Evolutionary conservation across 2,797 vertebrate genomes (phyloP).

Genomic region (Glyptemys insculpta): DNA sequence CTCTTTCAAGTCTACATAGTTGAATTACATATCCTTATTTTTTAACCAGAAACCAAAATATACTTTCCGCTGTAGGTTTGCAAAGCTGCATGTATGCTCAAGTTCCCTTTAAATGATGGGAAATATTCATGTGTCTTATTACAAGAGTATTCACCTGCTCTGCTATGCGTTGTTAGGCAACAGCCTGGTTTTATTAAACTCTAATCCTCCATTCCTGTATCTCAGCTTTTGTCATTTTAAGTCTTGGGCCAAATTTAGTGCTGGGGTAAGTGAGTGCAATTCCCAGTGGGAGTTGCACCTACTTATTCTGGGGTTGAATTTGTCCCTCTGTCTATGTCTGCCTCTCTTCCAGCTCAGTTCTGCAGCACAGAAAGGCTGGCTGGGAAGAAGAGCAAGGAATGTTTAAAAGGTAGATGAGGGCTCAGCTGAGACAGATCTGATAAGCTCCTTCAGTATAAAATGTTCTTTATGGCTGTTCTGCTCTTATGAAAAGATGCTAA

Average conservation of each 20-base stretch:
- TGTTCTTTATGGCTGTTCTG: not conserved
- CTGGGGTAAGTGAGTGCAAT: not conserved
- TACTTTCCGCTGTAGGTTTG: not conserved
- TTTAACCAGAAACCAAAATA: not conserved
- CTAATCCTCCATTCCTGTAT: not conserved
- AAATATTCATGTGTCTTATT: not conserved
- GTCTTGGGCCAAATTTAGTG: conserved; percentile 9
- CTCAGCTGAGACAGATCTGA: not conserved
- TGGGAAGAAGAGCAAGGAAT: not conserved
- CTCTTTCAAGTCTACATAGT: not conserved
- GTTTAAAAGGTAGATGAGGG: fast-evolving
- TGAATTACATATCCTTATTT: not conserved
- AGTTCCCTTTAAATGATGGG: not conserved
- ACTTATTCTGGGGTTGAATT: not conserved
- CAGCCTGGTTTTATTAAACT: not conserved
- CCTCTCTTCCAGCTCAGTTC: not conserved
- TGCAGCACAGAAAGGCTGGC: not conserved
- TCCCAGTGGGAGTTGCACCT: not conserved
- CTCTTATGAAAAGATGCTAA: fast-evolving
- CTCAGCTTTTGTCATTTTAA: not conserved
- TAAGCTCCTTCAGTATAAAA: not conserved
- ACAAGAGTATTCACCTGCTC: not conserved
- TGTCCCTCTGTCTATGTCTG: not conserved
- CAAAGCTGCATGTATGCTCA: not conserved
- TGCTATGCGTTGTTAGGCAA: not conserved